Percentiles rank a stretch among this genome's conserved stretches.
Evolutionary conservation across 2,797 vertebrate genomes (phyloP).

Genomic region (Euphonia xanthogaster): DNA sequence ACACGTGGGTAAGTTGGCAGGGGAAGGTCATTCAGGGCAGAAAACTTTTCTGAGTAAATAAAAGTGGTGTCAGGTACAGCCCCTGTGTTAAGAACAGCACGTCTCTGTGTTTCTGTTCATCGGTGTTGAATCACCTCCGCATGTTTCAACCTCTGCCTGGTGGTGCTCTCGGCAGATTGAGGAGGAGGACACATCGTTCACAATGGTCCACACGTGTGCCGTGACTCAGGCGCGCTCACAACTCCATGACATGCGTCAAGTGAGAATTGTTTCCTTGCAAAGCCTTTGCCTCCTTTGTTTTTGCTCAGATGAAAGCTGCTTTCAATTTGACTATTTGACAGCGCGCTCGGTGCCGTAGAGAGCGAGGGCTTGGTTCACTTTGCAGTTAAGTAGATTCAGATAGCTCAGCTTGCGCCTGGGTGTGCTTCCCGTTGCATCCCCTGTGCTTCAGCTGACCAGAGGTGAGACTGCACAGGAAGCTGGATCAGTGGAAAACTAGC

Average conservation of each 20-base stretch:
- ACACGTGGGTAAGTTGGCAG: neutral
- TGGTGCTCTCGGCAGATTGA: conserved; percentile 35
- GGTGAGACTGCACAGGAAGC: neutral
- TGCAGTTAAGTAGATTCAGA: neutral
- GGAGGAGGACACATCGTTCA: conserved; percentile 49
- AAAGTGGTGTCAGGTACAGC: neutral
- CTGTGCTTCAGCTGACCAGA: neutral
- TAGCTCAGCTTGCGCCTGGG: neutral
- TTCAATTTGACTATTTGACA: neutral
- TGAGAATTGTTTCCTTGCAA: neutral
- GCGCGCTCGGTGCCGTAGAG: neutral
- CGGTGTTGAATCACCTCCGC: neutral
- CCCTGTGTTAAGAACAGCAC: neutral
- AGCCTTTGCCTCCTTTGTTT: neutral
- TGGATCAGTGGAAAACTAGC: neutral
- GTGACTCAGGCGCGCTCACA: neutral
- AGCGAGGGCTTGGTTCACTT: neutral
- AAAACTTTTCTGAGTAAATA: neutral
- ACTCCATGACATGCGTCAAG: neutral
- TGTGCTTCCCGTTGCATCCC: neutral
- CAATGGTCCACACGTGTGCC: conserved; percentile 32
- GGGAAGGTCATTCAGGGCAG: neutral
- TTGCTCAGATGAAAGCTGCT: neutral
- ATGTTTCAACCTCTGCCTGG: conserved; percentile 32
- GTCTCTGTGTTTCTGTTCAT: neutral